Conservation (phyloP, 1,140 invertebrate genomes). For the Marisa cornuarietis region DNA sequence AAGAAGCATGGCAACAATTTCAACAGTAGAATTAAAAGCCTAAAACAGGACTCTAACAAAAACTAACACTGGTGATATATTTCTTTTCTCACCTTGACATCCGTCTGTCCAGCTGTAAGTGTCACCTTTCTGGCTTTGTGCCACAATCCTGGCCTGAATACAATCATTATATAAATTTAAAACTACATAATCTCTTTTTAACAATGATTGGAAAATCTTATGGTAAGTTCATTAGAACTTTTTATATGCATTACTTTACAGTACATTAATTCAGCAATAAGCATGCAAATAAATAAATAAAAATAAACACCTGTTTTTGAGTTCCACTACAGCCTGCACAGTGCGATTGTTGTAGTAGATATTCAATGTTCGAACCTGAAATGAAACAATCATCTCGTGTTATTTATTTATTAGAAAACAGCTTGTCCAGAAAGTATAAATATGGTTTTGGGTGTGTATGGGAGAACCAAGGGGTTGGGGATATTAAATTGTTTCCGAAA, state of each 20-base stretch:
- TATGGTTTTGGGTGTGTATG: too few species aligned
- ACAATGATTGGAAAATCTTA: neutral
- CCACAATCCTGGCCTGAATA: constrained; percentile 80
- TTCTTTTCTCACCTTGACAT: constrained; percentile 81
- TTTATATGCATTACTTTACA: neutral
- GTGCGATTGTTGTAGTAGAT: constrained; percentile 97
- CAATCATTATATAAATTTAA: neutral
- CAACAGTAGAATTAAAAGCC: too few species aligned
- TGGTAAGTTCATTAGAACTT: neutral
- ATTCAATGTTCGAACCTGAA: constrained; percentile 80
- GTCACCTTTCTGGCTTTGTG: constrained; percentile 93
- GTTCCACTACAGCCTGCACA: constrained; percentile 94
- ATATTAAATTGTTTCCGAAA: too few species aligned
- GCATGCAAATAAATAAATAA: neutral
- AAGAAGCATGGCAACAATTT: too few species aligned
- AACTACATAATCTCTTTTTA: neutral
- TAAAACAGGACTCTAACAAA: too few species aligned
- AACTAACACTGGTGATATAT: neutral
- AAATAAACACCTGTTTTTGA: constrained; percentile 84
- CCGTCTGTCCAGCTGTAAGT: constrained; percentile 89
- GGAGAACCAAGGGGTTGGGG: too few species aligned
- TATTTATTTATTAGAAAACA: too few species aligned
- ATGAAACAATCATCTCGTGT: neutral
- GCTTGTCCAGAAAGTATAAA: too few species aligned
- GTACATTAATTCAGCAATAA: neutral